Base-by-base conservation (phyloP, 1,140 invertebrate species). In the Euura saliciscinereae region DNA sequence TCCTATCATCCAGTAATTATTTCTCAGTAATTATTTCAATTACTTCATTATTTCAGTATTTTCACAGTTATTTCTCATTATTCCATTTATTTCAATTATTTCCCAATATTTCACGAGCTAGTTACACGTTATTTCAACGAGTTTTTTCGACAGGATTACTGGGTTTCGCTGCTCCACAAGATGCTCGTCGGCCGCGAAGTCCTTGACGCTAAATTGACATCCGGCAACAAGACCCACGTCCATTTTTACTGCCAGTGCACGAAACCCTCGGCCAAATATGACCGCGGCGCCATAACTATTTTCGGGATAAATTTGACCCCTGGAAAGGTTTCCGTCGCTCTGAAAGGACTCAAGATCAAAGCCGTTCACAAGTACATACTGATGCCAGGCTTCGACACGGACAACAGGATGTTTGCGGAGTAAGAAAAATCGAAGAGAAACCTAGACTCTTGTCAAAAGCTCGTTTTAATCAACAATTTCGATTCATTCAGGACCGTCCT, bases 151-250 rank as follows among this genome's bases (percentile, higher is more conserved):
- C 74, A 89, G 89, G 86, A 88, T 75, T 89, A 86, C 75, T 89
- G 88, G 86, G 83, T 88, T 11, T 88, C 88, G 0, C 70, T 89
- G 11, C 80, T 90, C 6, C 83, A 89, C 76, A 90, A 90, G 78
- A 84, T 73, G 59, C 76, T 90, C 45, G 84, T 89, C 2, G 88
- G 88, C 0, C 78, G 74, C 6, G 77, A 84, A 80, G 88, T 89
- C 42, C 78, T 90, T 44, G 85, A 89, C 43, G 74, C 79, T 2
- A 83, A 77, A 74, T 74, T 86, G 44, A 71, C 73, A 45, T 75
- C 75, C 11, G 78, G 75, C 45, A 83, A 85, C 73, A 75, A 79
- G 13, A 81, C 78, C 3, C 76, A 84, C 46, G 70, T 87, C 4
- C 79, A 86, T 43, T 78, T 89, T 46, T 88, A 85, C 74, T 82